phyloP scores from a whole-genome alignment of 1,140 invertebrate species.

The Drosophila nigromelanica region DNA sequence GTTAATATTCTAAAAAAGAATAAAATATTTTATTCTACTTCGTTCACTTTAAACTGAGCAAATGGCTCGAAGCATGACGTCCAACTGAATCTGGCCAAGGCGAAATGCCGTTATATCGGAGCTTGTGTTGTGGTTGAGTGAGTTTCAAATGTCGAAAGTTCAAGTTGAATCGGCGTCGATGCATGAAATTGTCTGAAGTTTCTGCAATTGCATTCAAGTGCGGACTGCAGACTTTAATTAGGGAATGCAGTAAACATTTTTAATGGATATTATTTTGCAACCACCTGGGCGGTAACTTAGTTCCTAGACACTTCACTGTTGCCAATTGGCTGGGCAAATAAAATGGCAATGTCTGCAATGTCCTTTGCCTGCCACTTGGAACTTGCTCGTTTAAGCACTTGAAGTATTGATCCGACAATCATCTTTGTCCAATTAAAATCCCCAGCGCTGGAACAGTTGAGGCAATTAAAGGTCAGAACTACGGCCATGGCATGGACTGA shows the following conservation, averaged over 20 bases:
- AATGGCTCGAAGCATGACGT: conserved; percentile 2
- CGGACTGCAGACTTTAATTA: background rate
- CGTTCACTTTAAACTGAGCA: background rate
- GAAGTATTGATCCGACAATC: conserved; percentile 56
- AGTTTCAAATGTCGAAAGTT: conserved; percentile 14
- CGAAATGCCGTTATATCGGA: background rate
- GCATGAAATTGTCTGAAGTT: conserved; percentile 38
- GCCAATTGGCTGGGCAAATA: conserved; percentile 35
- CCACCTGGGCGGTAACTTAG: conserved; percentile 1
- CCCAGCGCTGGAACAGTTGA: conserved; percentile 38
- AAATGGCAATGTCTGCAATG: conserved; percentile 14
- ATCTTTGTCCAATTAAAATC: conserved; percentile 71
- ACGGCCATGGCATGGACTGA: background rate
- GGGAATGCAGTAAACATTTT: conserved; percentile 22
- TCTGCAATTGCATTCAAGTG: conserved; percentile 13
- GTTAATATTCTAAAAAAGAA: background rate
- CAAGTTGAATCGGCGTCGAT: conserved; percentile 12
- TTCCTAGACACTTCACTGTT: conserved; percentile 7
- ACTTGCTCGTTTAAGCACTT: conserved; percentile 22
- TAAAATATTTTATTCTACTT: background rate
- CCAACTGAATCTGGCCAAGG: background rate
- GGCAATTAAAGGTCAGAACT: conserved; percentile 65
- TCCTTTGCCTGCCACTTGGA: background rate
- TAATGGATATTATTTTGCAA: conserved; percentile 12
- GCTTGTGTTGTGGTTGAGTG: conserved; percentile 12